Evolutionary conservation across 1,140 invertebrate species (phyloP).

Genomic region (Drosophila sp.): DNA sequence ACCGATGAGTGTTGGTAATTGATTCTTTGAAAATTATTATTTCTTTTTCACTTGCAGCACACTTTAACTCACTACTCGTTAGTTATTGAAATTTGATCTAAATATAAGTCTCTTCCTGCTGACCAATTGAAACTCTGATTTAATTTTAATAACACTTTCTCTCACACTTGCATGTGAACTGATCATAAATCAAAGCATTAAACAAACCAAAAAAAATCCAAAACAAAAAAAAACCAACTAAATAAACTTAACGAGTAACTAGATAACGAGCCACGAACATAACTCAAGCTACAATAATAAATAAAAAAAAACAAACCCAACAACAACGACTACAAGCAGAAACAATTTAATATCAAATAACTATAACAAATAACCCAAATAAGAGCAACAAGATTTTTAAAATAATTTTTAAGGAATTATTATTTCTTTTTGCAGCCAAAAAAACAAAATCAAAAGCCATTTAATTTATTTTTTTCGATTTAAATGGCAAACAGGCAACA

Average conservation of each 20-base stretch:
- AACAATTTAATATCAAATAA: slow-evolving; percentile 29
- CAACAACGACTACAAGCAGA: slow-evolving; percentile 24
- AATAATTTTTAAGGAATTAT: slow-evolving; percentile 44
- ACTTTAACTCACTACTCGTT: neutral
- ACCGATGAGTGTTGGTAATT: too few relatives aligned
- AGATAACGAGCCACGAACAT: slow-evolving; percentile 45
- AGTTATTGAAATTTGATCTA: neutral
- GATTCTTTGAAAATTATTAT: too few relatives aligned
- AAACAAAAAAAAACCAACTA: slow-evolving; percentile 35
- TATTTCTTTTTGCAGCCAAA: slow-evolving; percentile 59
- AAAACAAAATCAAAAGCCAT: slow-evolving; percentile 23
- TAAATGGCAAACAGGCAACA: slow-evolving; percentile 46
- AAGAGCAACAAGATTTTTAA: slow-evolving; percentile 24
- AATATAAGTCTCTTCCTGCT: slow-evolving; percentile 3
- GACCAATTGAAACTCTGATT: slow-evolving; percentile 51
- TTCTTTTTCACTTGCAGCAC: too few relatives aligned
- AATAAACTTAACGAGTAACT: slow-evolving; percentile 39
- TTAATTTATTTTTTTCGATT: slow-evolving; percentile 29
- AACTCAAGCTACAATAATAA: slow-evolving; percentile 40
- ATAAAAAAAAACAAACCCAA: slow-evolving; percentile 52
- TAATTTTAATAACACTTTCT: slow-evolving; percentile 74
- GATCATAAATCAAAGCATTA: slow-evolving; percentile 46
- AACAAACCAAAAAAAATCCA: slow-evolving; percentile 17
- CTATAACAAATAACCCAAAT: slow-evolving; percentile 28
- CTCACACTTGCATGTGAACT: slow-evolving; percentile 54